A percentile compares a stretch with the other conserved stretches of the same genome.
Evolutionary conservation across 1,140 invertebrate species (phyloP).

Genomic region (Hypothenemus hampei): DNA sequence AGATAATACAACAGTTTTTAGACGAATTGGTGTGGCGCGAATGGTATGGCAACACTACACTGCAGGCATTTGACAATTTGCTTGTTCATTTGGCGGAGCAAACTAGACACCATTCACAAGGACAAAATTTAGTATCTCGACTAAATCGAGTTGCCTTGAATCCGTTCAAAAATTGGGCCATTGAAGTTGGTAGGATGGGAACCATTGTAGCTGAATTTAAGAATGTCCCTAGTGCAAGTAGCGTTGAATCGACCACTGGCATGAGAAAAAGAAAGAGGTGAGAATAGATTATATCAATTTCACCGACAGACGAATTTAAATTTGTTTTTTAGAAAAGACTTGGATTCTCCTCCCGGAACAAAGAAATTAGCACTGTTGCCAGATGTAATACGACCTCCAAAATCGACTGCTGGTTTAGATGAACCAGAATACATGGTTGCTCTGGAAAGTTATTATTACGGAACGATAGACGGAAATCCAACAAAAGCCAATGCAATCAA

Average conservation of each 20-base stretch:
- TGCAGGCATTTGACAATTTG: conserved; percentile 77
- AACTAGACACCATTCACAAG: conserved; percentile 57
- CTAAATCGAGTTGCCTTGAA: conserved; percentile 61
- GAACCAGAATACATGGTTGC: conserved; percentile 43
- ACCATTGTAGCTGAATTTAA: too few species aligned
- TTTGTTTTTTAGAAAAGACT: conserved; percentile 9
- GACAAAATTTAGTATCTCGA: conserved; percentile 46
- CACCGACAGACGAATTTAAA: too few species aligned
- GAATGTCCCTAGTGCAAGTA: too few species aligned
- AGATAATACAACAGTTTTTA: conserved; percentile 58
- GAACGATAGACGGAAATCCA: conserved; percentile 44
- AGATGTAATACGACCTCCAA: conserved; percentile 38
- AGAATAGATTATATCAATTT: too few species aligned
- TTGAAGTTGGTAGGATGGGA: too few species aligned
- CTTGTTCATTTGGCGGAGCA: conserved; percentile 73
- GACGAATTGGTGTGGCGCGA: conserved; percentile 71
- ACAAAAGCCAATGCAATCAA: conserved; percentile 30
- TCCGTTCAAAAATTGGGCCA: conserved; percentile 74
- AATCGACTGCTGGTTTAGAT: conserved; percentile 36
- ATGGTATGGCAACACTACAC: conserved; percentile 66
- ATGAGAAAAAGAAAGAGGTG: conserved; percentile 21
- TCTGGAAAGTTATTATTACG: conserved; percentile 58
- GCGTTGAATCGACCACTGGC: too few species aligned
- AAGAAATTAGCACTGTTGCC: too few species aligned
- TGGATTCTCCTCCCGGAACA: background rate